Conservation (phyloP, 2,797 vertebrate species). For the Anguilla megastoma region DNA sequence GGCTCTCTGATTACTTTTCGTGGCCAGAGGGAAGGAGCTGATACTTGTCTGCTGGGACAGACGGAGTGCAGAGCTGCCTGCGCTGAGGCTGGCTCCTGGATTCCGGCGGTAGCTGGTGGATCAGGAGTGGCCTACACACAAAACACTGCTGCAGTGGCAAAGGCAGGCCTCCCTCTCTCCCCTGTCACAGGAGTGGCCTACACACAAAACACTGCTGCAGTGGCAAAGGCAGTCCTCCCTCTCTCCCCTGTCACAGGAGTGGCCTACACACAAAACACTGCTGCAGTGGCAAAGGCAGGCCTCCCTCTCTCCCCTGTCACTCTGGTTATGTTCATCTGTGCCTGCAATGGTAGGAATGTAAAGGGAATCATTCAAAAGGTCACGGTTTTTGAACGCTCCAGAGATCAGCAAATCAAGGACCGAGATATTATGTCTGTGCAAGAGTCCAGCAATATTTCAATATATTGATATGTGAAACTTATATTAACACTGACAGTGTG, state of each 20-base stretch:
- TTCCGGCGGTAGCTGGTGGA: not conserved
- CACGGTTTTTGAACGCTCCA: not conserved
- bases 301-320: not conserved
- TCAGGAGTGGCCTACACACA: not conserved
- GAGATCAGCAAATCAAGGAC: not conserved
- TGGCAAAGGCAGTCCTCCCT: not conserved
- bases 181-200: not conserved
- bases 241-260: not conserved
- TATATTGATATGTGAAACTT: too few species aligned
- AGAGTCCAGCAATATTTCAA: too few species aligned
- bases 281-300: too few species aligned
- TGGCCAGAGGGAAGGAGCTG: conserved; percentile 31
- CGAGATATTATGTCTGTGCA: not conserved
- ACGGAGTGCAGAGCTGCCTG: conserved; percentile 14
- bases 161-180: too few species aligned
- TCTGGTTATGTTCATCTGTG: not conserved
- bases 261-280: too few species aligned
- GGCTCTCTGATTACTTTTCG: conserved; percentile 35
- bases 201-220: not conserved
- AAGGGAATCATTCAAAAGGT: not conserved
- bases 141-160: not conserved
- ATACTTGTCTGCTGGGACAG: conserved; percentile 31
- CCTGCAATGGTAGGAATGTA: not conserved
- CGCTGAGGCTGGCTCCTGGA: not conserved
- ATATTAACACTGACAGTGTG: too few species aligned